phyloP scores from a whole-genome alignment of 2,888 invertebrate species.

The Tromatobia lineatoria region DNA sequence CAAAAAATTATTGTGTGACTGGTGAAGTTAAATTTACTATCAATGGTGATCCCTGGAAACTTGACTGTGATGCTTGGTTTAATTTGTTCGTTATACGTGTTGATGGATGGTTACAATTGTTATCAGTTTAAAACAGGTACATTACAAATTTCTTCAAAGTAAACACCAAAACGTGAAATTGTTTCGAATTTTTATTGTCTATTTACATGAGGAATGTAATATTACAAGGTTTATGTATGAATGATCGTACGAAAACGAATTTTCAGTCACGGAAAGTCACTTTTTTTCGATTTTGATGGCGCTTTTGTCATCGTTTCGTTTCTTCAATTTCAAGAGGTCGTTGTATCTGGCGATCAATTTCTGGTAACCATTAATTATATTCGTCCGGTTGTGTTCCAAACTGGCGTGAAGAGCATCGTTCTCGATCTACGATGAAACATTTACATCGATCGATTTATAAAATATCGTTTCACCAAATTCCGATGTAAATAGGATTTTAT shows the following conservation, averaged over 20 bases:
- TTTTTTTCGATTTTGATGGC: background rate
- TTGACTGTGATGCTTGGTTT: too few relatives aligned
- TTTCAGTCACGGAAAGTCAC: background rate
- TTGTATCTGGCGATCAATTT: constrained; percentile 10
- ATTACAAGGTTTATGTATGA: background rate
- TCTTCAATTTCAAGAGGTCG: background rate
- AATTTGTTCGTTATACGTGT: too few relatives aligned
- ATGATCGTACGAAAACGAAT: background rate
- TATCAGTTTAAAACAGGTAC: too few relatives aligned
- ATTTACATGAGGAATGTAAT: background rate
- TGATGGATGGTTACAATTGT: too few relatives aligned
- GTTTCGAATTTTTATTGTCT: too few relatives aligned
- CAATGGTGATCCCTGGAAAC: too few relatives aligned
- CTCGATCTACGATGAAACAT: constrained; percentile 26
- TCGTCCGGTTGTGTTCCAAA: constrained; percentile 3
- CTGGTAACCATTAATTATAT: background rate
- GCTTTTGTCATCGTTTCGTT: background rate
- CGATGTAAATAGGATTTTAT: background rate
- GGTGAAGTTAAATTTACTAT: too few relatives aligned
- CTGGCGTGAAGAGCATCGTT: constrained; percentile 17
- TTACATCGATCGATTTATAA: background rate
- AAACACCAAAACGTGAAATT: background rate
- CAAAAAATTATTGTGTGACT: too few relatives aligned
- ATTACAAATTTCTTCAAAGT: too few relatives aligned
- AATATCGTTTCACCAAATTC: background rate